Base-by-base conservation (phyloP, 2,888 invertebrate species). In the Aspidiotus destructor region DNA sequence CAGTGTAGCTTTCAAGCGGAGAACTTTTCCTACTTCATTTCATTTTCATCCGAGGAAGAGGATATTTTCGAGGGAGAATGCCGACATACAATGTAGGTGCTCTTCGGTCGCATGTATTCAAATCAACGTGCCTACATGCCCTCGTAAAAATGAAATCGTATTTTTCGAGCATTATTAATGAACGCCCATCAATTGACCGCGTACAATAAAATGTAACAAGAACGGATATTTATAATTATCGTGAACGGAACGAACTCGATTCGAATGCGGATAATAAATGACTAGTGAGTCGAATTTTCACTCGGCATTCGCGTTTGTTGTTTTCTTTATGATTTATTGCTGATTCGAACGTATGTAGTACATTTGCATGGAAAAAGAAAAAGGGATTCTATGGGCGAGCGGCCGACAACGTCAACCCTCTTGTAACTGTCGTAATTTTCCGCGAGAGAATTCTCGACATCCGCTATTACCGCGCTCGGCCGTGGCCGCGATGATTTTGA, bases 191-290 rank as follows among this genome's bases (percentile, higher is more conserved):
- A 48, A 48, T 48, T n/a, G 48, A 48, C 48, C n/a, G 48, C 48
- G 48, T 48, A n/a, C n/a, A n/a, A 48, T 13, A 13, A 48, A 48
- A 48, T 48, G 48, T 48, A 48, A 48, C 48, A 48, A 48, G 48
- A 48, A 48, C 48, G 48, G 48, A 48, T 48, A 48, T 48, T 48
- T 48, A 48, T 48, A 48, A 48, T 48, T 48, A 48, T 48, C 48
- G 48, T 48, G 48, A 48, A 48, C 48, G 11, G 48, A 48, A 48
- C 48, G 48, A 48, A 48, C 48, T 48, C 48, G 48, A 48, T 48
- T 48, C 48, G 48, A 48, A 48, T 48, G 48, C 48, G 48, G 48
- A 48, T 48, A 48, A 48, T 48, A 48, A 48, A 48, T 48, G 48
- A 48, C 48, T 48, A 48, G 48, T 48, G 48, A 11, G 48, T 48